Conservation (phyloP, 2,888 invertebrate species). For the Flexamia atlantica region DNA sequence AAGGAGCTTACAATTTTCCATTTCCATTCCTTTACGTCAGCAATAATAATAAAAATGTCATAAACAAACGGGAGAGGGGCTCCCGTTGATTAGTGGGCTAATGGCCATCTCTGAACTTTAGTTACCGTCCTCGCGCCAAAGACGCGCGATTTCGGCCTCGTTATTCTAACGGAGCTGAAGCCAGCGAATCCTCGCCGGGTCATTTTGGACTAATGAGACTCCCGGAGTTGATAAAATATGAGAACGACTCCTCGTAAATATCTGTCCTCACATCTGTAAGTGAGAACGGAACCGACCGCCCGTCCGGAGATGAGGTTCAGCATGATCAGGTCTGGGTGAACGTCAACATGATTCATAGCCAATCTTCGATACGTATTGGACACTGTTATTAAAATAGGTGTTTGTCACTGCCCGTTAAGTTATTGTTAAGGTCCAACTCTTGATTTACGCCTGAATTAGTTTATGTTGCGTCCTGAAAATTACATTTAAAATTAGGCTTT, state of each 20-base stretch:
- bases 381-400: too few species aligned
- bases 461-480: too few species aligned
- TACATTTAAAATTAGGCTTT: too few species aligned
- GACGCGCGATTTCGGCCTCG: neutral
- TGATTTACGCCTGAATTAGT: too few species aligned
- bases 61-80: constrained; percentile 7
- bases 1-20: too few species aligned
- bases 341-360: too few species aligned
- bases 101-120: neutral
- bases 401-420: too few species aligned
- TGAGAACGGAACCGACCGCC: neutral
- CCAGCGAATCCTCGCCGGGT: neutral
- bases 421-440: too few species aligned
- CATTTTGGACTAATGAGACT: constrained; percentile 8
- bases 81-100: constrained; percentile 20
- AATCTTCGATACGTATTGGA: too few species aligned
- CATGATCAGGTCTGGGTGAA: too few species aligned
- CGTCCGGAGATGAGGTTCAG: too few species aligned
- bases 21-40: constrained; percentile 24
- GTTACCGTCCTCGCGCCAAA: neutral
- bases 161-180: constrained; percentile 18
- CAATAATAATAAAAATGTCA: constrained; percentile 49
- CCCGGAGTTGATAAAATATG: constrained; percentile 27
- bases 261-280: constrained; percentile 7
- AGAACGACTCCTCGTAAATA: constrained; percentile 10